Evolutionary conservation across 2,113 vertebrate species (phyloP).

Genomic region (Bungarus multicinctus): DNA sequence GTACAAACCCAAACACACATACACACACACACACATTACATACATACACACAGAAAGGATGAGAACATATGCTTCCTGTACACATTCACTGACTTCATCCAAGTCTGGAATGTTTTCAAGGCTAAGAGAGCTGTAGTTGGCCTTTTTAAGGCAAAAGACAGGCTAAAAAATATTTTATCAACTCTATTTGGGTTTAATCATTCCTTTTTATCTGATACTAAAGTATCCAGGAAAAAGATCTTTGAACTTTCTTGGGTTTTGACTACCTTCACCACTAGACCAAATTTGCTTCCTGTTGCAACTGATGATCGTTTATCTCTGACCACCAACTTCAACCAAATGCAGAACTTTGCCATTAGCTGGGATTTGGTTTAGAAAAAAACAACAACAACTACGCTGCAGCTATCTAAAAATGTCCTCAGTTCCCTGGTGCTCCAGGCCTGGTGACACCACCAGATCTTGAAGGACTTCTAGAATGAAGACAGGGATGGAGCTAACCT

Average conservation of each 20-base stretch:
- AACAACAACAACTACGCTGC: neutral
- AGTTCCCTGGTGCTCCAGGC: neutral
- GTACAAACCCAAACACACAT: neutral
- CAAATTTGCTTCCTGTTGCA: neutral
- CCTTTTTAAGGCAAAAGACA: neutral
- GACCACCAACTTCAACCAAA: neutral
- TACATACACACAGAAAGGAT: neutral
- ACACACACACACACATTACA: neutral
- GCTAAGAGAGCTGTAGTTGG: neutral
- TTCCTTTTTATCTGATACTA: neutral
- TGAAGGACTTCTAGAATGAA: neutral
- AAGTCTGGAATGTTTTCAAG: neutral
- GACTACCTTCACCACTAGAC: neutral
- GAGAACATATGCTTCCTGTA: neutral
- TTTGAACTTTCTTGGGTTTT: neutral
- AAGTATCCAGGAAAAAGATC: neutral
- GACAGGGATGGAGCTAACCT: neutral
- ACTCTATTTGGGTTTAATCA: neutral
- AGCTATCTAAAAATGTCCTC: neutral
- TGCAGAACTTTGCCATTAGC: neutral
- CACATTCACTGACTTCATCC: neutral
- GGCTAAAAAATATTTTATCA: neutral
- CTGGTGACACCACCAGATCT: neutral
- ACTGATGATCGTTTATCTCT: neutral
- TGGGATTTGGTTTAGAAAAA: neutral